phyloP scores from a whole-genome alignment of 2,888 invertebrate genomes.

The Alloplasta piceator region DNA sequence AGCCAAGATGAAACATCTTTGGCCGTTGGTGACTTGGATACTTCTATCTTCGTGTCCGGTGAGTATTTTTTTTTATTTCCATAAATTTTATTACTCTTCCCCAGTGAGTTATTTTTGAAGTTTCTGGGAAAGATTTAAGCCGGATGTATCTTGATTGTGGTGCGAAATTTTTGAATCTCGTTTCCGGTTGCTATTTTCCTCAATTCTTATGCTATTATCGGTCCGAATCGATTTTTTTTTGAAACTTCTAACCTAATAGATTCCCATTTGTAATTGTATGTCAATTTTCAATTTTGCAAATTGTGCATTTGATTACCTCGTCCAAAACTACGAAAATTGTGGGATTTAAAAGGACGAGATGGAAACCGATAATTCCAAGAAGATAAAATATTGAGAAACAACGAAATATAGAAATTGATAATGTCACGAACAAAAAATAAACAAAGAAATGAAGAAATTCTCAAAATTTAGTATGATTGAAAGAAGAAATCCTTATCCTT shows the following conservation, averaged over 20 bases:
- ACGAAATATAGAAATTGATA: too few species aligned
- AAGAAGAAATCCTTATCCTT: too few species aligned
- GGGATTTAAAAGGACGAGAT: too few species aligned
- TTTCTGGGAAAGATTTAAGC: not conserved
- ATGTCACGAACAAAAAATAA: too few species aligned
- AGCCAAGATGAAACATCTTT: slow-evolving; percentile 97
- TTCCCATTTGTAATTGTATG: not conserved
- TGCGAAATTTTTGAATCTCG: not conserved
- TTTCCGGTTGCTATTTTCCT: not conserved
- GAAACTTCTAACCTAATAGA: not conserved
- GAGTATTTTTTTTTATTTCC: slow-evolving; percentile 84
- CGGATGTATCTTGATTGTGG: not conserved
- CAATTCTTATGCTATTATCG: not conserved
- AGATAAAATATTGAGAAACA: too few species aligned
- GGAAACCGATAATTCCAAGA: too few species aligned
- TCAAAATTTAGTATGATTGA: too few species aligned
- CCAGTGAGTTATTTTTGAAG: not conserved
- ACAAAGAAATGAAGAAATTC: too few species aligned
- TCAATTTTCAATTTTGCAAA: not conserved
- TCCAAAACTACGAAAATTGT: too few species aligned
- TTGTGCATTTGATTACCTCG: too few species aligned
- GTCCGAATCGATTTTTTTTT: not conserved
- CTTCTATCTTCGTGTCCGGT: slow-evolving; percentile 91
- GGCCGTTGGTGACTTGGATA: slow-evolving; percentile 96
- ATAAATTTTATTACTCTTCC: slow-evolving; percentile 27